phyloP scores from a whole-genome alignment of 1,140 invertebrate species.

The Brachionus sp. region DNA sequence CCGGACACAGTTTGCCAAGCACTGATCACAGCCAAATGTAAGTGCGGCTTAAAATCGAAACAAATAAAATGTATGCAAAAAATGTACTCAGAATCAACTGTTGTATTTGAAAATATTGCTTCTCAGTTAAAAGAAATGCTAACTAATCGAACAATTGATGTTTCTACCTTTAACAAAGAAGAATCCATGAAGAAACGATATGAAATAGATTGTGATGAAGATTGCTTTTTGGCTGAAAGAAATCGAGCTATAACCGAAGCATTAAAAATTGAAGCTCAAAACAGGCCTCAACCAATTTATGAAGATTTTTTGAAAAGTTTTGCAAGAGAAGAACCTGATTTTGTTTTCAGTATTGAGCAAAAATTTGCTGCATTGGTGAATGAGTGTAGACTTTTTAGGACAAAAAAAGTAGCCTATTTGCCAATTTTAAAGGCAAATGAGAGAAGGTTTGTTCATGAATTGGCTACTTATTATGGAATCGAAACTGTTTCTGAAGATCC shows the following conservation, averaged over 20 bases:
- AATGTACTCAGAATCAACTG: background rate
- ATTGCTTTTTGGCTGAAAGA: constrained; percentile 78
- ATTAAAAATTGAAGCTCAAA: constrained; percentile 82
- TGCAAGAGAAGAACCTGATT: constrained; percentile 67
- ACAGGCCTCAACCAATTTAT: constrained; percentile 73
- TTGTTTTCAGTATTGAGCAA: constrained; percentile 79
- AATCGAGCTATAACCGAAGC: constrained; percentile 81
- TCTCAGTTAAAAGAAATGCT: constrained; percentile 38
- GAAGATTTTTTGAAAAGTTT: constrained; percentile 79
- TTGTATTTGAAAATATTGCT: constrained; percentile 40
- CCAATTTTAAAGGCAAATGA: constrained; percentile 86
- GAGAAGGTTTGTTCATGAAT: constrained; percentile 82
- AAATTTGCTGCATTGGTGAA: constrained; percentile 79
- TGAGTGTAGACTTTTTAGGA: constrained; percentile 52
- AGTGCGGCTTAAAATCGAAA: constrained; percentile 18
- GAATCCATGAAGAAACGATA: constrained; percentile 22
- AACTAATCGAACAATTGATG: background rate
- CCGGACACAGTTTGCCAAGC: constrained; percentile 68
- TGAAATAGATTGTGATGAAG: constrained; percentile 79
- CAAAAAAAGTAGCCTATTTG: constrained; percentile 71
- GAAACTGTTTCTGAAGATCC: constrained; percentile 65
- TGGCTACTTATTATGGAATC: constrained; percentile 88
- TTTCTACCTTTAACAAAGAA: constrained; percentile 32
- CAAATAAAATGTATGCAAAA: constrained; percentile 10
- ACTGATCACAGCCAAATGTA: constrained; percentile 36